Conservation (phyloP, 2,888 invertebrate genomes). For the Campopleginae sp. region DNA sequence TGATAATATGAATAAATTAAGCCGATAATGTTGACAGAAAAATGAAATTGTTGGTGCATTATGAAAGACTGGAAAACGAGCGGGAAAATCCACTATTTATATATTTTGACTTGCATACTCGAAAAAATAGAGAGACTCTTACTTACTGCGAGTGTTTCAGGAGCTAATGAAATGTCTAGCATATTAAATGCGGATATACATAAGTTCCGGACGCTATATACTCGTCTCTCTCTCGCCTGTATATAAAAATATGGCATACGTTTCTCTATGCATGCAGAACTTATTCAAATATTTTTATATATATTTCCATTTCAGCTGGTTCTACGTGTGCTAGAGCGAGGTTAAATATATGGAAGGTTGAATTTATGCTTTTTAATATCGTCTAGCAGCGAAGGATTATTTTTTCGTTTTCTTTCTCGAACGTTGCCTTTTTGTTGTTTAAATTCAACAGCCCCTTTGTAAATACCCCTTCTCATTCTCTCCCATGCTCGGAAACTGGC, state of each 20-base stretch:
- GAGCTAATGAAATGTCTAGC: slow-evolving; percentile 57
- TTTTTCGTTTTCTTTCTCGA: slow-evolving; percentile 27
- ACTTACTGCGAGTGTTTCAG: slow-evolving; percentile 27
- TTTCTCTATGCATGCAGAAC: slow-evolving; percentile 18
- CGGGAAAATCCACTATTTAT: slow-evolving; percentile 19
- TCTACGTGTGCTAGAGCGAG: slow-evolving; percentile 20
- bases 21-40: background rate
- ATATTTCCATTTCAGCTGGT: slow-evolving; percentile 41
- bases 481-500: slow-evolving; percentile 20
- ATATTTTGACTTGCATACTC: slow-evolving; percentile 1
- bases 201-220: slow-evolving; percentile 27
- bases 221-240: background rate
- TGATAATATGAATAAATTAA: background rate
- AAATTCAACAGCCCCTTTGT: slow-evolving; percentile 26
- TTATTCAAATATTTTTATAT: slow-evolving; percentile 4
- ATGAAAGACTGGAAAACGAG: background rate
- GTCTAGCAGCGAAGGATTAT: slow-evolving; percentile 58
- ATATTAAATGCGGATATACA: slow-evolving; percentile 49
- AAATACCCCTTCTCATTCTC: slow-evolving; percentile 36
- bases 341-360: slow-evolving; percentile 53
- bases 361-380: slow-evolving; percentile 69
- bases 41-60: background rate
- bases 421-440: slow-evolving; percentile 35
- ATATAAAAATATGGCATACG: slow-evolving; percentile 43
- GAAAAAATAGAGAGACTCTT: slow-evolving; percentile 3